Base-by-base conservation (phyloP, 1,140 invertebrate genomes). In the Chrysopa pallens region DNA sequence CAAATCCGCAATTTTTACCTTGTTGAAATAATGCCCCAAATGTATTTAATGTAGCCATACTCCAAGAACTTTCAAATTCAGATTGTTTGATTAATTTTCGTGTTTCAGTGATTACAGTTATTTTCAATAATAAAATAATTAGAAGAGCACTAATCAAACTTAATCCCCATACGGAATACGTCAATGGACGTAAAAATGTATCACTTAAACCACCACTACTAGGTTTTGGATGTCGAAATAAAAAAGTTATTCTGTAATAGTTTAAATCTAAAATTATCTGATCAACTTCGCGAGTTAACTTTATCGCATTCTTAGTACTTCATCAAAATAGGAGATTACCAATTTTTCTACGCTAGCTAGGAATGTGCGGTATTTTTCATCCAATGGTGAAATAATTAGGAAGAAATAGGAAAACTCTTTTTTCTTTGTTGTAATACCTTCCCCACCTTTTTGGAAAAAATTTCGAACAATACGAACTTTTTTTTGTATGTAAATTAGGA, bases 221-320 rank as follows among this genome's bases (percentile, higher is more conserved):
- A 33, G 8, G 50, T 43, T 67, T 73, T 0, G 76, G 76, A 58
- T 78, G 73, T 6, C 73, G 66, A 45, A 79, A 73, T 31, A 79
- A 70, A 46, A 79, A 73, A 40, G 62, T 66, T 2, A 68, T 62
- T 39, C 70, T 74, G 44, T 56, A 56, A 36, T 40, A 40, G 29
- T 47, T 11, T 6, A 11, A 11, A 11, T 11, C 6, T 6, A 9
- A 4, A 2, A 11, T 33, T 4, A 33, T 2, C n/a, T 33, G n/a
- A n/a, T n/a, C n/a, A n/a, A n/a, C n/a, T n/a, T n/a, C n/a, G n/a
- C n/a, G n/a, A n/a, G n/a, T n/a, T n/a, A n/a, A n/a, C n/a, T n/a
- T n/a, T n/a, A n/a, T n/a, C n/a, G n/a, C n/a, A n/a, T n/a, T n/a
- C n/a, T n/a, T n/a, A n/a, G n/a, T n/a, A n/a, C n/a, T n/a, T n/a